Conservation (phyloP, 2,113 vertebrate genomes). For the Myxocyprinus asiaticus region DNA sequence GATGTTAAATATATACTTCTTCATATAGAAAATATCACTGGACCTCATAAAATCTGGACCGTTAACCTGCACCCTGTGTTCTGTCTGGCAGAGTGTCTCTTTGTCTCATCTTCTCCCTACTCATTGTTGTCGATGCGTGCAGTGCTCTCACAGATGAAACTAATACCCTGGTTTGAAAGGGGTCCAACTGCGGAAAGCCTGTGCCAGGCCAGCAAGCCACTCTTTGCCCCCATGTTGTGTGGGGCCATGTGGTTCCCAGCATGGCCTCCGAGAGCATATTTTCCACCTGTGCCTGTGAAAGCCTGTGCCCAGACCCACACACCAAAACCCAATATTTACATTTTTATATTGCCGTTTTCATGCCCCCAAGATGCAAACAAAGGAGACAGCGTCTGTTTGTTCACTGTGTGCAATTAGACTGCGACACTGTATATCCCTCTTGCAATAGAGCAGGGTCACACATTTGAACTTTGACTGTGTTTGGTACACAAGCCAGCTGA, state of each 20-base stretch:
- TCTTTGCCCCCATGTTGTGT: constrained; percentile 80
- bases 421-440: constrained; percentile 41
- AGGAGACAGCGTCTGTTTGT: constrained; percentile 49
- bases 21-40: background rate
- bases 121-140: constrained; percentile 41
- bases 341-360: constrained; percentile 60
- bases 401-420: constrained; percentile 53
- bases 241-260: constrained; percentile 82
- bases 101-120: constrained; percentile 51
- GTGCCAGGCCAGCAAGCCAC: constrained; percentile 67
- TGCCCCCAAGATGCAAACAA: constrained; percentile 54
- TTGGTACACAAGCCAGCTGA: no score
- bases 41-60: no score
- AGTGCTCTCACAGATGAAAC: constrained; percentile 53
- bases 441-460: background rate
- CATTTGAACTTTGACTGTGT: no score
- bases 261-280: constrained; percentile 73
- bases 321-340: constrained; percentile 63
- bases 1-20: no score
- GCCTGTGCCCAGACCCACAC: constrained; percentile 48
- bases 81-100: constrained; percentile 43
- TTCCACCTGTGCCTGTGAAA: constrained; percentile 79
- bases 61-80: constrained; percentile 26
- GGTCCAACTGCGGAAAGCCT: constrained; percentile 53
- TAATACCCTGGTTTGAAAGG: constrained; percentile 58